Percentiles rank a stretch among this genome's conserved stretches.
Conservation (phyloP, 23 tunicate genomes). For the Aplidium turbinatum region DNA sequence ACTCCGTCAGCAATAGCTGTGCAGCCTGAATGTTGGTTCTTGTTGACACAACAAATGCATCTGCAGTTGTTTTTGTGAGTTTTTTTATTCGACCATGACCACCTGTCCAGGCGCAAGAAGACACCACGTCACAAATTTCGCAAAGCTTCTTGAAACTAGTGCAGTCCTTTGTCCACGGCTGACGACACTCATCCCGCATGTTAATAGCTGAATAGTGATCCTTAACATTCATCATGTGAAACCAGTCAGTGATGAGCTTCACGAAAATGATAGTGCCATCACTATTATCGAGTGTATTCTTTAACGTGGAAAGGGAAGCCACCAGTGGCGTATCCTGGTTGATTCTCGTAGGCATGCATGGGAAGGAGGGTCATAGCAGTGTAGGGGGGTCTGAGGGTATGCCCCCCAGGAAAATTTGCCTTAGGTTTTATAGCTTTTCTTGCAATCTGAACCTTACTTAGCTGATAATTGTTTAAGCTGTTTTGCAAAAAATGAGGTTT, state of each 20-base stretch:
- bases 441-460: too few relatives aligned
- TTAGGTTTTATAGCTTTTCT: too few relatives aligned
- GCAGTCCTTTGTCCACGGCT: constrained; percentile 9
- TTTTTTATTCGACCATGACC: constrained; percentile 10
- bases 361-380: too few relatives aligned
- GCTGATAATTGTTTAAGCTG: too few relatives aligned
- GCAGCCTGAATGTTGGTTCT: constrained; percentile 14
- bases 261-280: constrained; percentile 15
- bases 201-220: constrained; percentile 8
- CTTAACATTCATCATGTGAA: constrained; percentile 9
- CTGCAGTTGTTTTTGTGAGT: constrained; percentile 19
- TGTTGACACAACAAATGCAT: constrained; percentile 24
- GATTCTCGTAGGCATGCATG: too few relatives aligned
- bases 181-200: constrained; percentile 15
- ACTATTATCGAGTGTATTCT: constrained; percentile 3
- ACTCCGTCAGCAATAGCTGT: constrained; percentile 1
- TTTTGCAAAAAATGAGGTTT: too few relatives aligned
- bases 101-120: constrained; percentile 15
- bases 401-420: too few relatives aligned
- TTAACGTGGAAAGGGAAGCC: neutral
- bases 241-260: constrained; percentile 13
- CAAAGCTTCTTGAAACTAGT: constrained; percentile 9
- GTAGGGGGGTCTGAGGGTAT: too few relatives aligned
- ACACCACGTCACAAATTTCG: neutral
- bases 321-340: too few relatives aligned